A percentile compares a stretch with the other conserved stretches of the same genome.
Evolutionary conservation across 2,888 invertebrate genomes (phyloP).

Genomic region (Spodoptera exigua): DNA sequence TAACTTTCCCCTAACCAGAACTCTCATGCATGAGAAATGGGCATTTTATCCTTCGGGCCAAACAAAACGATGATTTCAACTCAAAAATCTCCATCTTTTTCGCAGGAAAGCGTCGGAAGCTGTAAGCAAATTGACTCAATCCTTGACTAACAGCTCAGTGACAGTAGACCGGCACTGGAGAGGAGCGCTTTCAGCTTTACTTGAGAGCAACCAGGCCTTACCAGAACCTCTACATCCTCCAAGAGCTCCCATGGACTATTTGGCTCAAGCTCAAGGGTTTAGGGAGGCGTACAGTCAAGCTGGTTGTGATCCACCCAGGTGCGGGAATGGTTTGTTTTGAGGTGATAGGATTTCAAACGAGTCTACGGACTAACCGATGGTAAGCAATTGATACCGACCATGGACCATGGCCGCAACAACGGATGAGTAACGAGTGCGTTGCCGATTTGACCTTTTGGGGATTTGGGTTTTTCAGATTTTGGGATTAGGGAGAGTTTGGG

Average conservation of each 20-base stretch:
- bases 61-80: too few species aligned
- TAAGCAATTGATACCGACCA: too few species aligned
- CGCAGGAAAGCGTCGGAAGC: slow-evolving; percentile 78
- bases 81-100: neutral
- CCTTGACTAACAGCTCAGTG: slow-evolving; percentile 63
- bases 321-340: neutral
- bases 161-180: slow-evolving; percentile 79
- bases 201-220: slow-evolving; percentile 89
- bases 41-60: too few species aligned
- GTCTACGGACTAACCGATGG: too few species aligned
- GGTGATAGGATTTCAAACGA: too few species aligned
- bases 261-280: slow-evolving; percentile 90
- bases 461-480: too few species aligned
- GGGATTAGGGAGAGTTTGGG: too few species aligned
- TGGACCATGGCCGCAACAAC: too few species aligned
- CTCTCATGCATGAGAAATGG: too few species aligned
- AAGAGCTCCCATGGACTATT: slow-evolving; percentile 91
- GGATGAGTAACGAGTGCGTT: too few species aligned
- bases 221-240: slow-evolving; percentile 89
- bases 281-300: slow-evolving; percentile 91
- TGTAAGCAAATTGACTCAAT: slow-evolving; percentile 63
- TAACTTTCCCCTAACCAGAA: too few species aligned
- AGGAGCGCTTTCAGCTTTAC: slow-evolving; percentile 89
- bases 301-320: slow-evolving; percentile 92
- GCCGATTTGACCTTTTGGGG: too few species aligned